phyloP scores from a whole-genome alignment of 2,113 vertebrate species.

The Odontesthes bonariensis region DNA sequence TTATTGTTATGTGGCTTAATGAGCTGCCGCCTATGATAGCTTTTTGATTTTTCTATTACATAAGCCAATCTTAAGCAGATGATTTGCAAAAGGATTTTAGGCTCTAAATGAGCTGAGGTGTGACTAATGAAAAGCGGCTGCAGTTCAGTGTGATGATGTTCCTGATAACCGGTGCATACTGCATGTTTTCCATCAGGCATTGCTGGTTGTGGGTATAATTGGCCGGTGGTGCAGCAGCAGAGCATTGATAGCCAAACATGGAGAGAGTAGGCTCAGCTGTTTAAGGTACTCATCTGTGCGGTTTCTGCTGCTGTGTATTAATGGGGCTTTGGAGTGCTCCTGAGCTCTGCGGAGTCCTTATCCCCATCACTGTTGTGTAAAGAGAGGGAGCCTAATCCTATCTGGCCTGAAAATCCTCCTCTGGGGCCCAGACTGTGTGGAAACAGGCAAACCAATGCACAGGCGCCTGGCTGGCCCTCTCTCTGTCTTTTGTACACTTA shows the following conservation, averaged over 20 bases:
- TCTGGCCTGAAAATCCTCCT: conserved; percentile 81
- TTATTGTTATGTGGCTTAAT: conserved; percentile 3
- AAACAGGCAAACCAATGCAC: conserved; percentile 73
- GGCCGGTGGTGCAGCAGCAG: conserved; percentile 41
- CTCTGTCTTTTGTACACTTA: conserved; percentile 59
- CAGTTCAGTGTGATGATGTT: conserved; percentile 6
- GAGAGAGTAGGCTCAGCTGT: conserved; percentile 66
- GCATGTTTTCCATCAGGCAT: conserved; percentile 40
- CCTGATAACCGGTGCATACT: conserved; percentile 44
- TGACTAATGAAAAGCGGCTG: conserved; percentile 34
- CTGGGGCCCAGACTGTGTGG: conserved; percentile 75
- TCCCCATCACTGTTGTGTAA: conserved; percentile 83
- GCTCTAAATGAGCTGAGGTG: conserved; percentile 18
- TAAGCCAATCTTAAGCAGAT: conserved; percentile 4
- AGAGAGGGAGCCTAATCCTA: conserved; percentile 83
- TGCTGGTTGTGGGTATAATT: conserved; percentile 42
- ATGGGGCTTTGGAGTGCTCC: conserved; percentile 78
- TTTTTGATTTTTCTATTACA: conserved; percentile 9
- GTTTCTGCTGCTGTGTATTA: conserved; percentile 72
- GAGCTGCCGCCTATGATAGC: not conserved
- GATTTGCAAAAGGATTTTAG: conserved; percentile 9
- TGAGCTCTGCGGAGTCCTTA: conserved; percentile 75
- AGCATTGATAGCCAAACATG: conserved; percentile 66
- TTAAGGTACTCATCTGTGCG: conserved; percentile 70
- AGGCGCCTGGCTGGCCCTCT: conserved; percentile 71